phyloP scores from a whole-genome alignment of 2,888 invertebrate species.

The Rotaria socialis region DNA sequence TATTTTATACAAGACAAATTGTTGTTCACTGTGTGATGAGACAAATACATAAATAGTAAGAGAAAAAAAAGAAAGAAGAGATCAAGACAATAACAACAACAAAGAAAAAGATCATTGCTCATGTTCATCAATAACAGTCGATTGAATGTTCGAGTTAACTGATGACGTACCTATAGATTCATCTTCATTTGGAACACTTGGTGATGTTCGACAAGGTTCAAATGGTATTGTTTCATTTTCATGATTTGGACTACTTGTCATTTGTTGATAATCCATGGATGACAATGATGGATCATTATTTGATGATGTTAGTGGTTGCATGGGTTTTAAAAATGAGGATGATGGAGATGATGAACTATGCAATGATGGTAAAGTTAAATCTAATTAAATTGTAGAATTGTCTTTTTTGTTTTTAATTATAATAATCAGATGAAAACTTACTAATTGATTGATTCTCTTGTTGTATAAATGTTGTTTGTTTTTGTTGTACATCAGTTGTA shows the following conservation, averaged over 20 bases:
- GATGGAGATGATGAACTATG: background rate
- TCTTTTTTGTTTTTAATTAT: too few relatives aligned
- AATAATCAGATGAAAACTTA: background rate
- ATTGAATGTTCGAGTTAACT: background rate
- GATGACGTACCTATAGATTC: background rate
- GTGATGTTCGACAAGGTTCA: conserved; percentile 3
- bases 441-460: background rate
- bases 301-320: background rate
- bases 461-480: background rate
- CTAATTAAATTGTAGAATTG: background rate
- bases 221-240: background rate
- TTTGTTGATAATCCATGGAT: background rate
- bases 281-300: background rate
- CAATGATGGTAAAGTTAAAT: background rate
- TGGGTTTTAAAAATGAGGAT: background rate
- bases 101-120: background rate
- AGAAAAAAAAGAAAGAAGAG: background rate
- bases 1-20: conserved; percentile 7
- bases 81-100: background rate
- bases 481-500: background rate
- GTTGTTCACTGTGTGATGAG: conserved; percentile 32
- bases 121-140: background rate
- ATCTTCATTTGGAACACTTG: background rate
- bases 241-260: conserved; percentile 16
- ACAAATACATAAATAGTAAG: conserved; percentile 13